Evolutionary conservation across 2,888 invertebrate genomes (phyloP).

Genomic region (Tromatobia lineatoria): DNA sequence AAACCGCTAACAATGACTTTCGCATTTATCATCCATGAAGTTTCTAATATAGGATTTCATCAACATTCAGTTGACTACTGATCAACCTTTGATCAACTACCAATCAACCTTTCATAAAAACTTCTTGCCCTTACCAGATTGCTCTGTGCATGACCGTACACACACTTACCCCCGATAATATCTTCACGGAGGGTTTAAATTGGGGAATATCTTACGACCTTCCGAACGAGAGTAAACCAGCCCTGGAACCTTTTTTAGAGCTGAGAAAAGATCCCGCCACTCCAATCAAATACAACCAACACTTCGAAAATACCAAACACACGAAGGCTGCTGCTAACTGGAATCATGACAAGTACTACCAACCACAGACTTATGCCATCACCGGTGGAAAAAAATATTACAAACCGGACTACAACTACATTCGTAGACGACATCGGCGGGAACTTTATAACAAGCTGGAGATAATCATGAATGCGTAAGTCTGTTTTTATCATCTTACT

Average conservation of each 20-base stretch:
- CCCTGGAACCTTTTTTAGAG: slow-evolving; percentile 80
- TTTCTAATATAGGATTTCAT: too few relatives aligned
- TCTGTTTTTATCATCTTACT: slow-evolving; percentile 22
- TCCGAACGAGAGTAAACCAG: slow-evolving; percentile 84
- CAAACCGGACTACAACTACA: slow-evolving; percentile 81
- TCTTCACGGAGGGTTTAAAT: slow-evolving; percentile 89
- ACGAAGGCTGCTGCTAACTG: slow-evolving; percentile 68
- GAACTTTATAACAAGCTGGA: slow-evolving; percentile 91
- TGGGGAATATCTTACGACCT: slow-evolving; percentile 90
- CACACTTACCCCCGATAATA: slow-evolving; percentile 83
- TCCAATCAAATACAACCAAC: slow-evolving; percentile 64
- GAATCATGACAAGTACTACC: slow-evolving; percentile 73
- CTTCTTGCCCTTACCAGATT: slow-evolving; percentile 76
- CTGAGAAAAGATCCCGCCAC: slow-evolving; percentile 77
- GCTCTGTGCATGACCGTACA: slow-evolving; percentile 88
- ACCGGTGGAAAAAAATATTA: slow-evolving; percentile 75
- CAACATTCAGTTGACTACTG: too few relatives aligned
- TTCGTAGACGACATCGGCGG: slow-evolving; percentile 88
- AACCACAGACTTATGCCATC: slow-evolving; percentile 18
- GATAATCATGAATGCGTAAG: slow-evolving; percentile 90
- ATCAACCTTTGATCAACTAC: too few relatives aligned
- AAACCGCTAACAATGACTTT: too few relatives aligned
- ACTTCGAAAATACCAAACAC: slow-evolving; percentile 50
- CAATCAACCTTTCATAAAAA: too few relatives aligned
- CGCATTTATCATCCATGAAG: too few relatives aligned